These are phyloP conservation scores for Taenioides sp. DNA, from an alignment of 2,797 vertebrate species.

Conservation along the genomic window DNA sequence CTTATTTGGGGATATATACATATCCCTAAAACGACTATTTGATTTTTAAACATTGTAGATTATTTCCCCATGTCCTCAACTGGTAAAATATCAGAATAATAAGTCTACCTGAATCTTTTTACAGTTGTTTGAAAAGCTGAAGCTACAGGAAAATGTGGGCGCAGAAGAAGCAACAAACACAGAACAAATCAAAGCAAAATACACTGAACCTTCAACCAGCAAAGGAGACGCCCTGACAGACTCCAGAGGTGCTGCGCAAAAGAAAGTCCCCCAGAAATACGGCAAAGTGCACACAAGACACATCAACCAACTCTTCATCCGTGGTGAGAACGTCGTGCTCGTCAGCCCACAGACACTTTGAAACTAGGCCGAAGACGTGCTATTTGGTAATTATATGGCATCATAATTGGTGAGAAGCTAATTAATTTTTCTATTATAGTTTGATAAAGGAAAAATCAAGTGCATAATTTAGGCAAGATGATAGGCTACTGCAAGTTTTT, in stretches of 20 bases:
- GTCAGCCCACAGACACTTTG: conserved; percentile 88
- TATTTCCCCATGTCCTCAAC: neutral
- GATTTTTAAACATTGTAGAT: too few species aligned
- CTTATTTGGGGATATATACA: too few species aligned
- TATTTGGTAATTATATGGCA: neutral
- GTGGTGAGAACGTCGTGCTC: conserved; percentile 92
- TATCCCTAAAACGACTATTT: too few species aligned
- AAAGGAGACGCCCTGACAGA: conserved; percentile 7
- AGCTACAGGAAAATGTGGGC: conserved; percentile 83
- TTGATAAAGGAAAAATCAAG: too few species aligned
- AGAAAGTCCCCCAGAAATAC: conserved; percentile 73
- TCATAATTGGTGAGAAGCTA: neutral
- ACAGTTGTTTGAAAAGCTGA: conserved; percentile 92
- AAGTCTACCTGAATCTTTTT: neutral
- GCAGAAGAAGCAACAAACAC: conserved; percentile 50
- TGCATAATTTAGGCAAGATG: too few species aligned
- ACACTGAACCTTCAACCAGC: neutral
- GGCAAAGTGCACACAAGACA: conserved; percentile 90
- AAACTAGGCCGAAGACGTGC: neutral
- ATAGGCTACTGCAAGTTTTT: neutral
- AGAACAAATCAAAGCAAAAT: conserved; percentile 47
- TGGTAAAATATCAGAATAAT: neutral
- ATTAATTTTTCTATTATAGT: too few species aligned
- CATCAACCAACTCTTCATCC: conserved; percentile 95
- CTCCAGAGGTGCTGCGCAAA: conserved; percentile 14